Percentiles rank a stretch among this genome's conserved stretches.
Conservation (phyloP, 92 coral and sea anemone genomes). For the Epizoanthus illoricatus region DNA sequence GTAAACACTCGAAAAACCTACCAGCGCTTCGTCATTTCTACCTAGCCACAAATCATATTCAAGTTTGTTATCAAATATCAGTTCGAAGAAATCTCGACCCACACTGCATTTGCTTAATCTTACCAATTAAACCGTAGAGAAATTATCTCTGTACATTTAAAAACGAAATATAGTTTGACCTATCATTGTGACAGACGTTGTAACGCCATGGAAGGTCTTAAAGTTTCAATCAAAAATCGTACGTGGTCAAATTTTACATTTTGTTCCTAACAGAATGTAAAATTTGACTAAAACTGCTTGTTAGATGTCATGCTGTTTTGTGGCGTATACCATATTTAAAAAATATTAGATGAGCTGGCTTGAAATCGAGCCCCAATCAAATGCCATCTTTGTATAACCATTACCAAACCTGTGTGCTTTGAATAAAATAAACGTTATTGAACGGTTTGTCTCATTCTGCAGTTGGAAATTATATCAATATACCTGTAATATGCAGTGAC, state of each 20-base stretch:
- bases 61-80: constrained; percentile 4
- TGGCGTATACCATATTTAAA: not conserved
- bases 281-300: not conserved
- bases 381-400: not conserved
- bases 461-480: not conserved
- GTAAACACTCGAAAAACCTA: constrained; percentile 3
- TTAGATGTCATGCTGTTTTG: not conserved
- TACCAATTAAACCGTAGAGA: constrained; percentile 16
- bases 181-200: no score
- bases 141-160: not conserved
- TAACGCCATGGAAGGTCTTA: no score
- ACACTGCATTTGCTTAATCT: not conserved
- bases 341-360: not conserved
- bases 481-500: not conserved
- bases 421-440: not conserved
- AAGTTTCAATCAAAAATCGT: no score
- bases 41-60: not conserved
- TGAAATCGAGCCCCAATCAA: constrained; percentile 16
- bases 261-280: not conserved
- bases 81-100: not conserved
- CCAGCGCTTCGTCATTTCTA: not conserved
- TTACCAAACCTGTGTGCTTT: not conserved
- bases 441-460: not conserved
- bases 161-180: not conserved
- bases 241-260: no score